Conservation (phyloP, 64 coral and sea anemone genomes). For the Catalaphyllia jardinei region DNA sequence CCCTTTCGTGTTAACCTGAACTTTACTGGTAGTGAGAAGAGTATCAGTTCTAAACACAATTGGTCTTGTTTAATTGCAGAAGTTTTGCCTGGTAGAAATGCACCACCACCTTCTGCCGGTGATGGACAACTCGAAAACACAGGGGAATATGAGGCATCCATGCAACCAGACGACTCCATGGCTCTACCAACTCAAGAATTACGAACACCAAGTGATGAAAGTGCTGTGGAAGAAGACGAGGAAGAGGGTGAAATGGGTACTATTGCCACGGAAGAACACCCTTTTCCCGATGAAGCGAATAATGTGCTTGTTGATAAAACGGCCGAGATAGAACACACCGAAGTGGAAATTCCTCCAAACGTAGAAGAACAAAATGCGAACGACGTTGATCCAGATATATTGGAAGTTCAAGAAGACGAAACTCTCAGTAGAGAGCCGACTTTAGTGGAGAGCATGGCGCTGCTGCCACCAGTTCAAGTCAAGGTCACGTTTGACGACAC, state of each 20-base stretch:
- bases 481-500: constrained; percentile 92
- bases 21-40: too few species aligned
- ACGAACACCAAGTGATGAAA: not conserved
- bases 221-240: not conserved
- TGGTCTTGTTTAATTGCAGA: constrained; percentile 14
- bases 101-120: constrained; percentile 73
- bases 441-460: not conserved
- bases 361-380: not conserved
- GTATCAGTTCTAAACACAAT: too few species aligned
- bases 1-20: too few species aligned
- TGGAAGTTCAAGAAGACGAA: constrained; percentile 18
- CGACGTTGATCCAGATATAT: not conserved
- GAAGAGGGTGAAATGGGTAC: constrained; percentile 6
- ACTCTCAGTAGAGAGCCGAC: constrained; percentile 1
- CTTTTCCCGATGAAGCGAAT: not conserved
- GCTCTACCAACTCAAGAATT: not conserved
- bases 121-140: constrained; percentile 9
- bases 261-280: not conserved
- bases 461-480: not conserved
- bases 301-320: not conserved
- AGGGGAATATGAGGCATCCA: not conserved
- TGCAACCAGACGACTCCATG: not conserved
- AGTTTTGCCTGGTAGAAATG: constrained; percentile 36
- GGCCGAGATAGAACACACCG: not conserved
- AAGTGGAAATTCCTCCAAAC: not conserved